A percentile compares a stretch with the other conserved stretches of the same genome.
phyloP scores from a whole-genome alignment of 2,888 invertebrate genomes.

The Athrips mouffetella region DNA sequence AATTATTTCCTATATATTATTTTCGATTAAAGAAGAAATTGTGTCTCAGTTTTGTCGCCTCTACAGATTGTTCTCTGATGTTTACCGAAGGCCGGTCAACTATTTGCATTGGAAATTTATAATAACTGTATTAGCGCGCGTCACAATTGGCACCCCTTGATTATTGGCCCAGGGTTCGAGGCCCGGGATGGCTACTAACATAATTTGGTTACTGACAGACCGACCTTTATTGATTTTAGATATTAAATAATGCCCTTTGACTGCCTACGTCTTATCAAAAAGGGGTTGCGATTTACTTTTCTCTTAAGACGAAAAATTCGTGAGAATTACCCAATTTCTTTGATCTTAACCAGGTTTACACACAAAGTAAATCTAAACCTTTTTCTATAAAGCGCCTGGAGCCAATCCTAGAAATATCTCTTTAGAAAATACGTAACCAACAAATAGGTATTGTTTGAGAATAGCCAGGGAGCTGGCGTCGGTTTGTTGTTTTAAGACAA shows the following conservation, averaged over 20 bases:
- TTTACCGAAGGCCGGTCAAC: conserved; percentile 42
- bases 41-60: too few species aligned
- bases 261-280: too few species aligned
- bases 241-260: conserved; percentile 42
- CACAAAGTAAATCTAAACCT: too few species aligned
- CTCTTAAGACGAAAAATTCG: too few species aligned
- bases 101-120: conserved; percentile 74
- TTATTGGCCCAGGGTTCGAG: conserved; percentile 38
- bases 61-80: conserved; percentile 3
- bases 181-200: conserved; percentile 15
- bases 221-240: conserved; percentile 50
- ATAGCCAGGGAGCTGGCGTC: neutral
- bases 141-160: conserved; percentile 59
- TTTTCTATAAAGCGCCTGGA: too few species aligned
- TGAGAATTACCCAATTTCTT: too few species aligned
- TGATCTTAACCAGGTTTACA: too few species aligned
- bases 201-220: conserved; percentile 44
- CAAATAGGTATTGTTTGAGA: conserved; percentile 1
- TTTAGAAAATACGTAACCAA: neutral
- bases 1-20: too few species aligned
- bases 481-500: conserved; percentile 10
- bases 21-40: too few species aligned
- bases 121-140: conserved; percentile 56
- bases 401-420: too few species aligned
- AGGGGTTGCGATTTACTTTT: neutral